These are phyloP conservation scores for Leistus spinibarbis DNA, from an alignment of 2,888 invertebrate genomes.

Conservation along the genomic window DNA sequence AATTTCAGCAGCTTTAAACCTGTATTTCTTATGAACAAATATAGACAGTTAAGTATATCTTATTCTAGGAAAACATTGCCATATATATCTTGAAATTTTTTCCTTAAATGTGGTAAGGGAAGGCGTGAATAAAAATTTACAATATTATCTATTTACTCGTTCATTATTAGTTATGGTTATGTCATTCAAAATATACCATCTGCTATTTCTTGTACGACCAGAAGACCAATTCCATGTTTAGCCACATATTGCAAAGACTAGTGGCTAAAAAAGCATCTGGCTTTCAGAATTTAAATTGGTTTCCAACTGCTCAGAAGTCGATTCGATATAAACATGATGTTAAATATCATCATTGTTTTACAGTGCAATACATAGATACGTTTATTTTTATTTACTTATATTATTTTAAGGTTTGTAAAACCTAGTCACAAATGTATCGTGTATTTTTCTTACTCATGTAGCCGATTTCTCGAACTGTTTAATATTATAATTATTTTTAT, in stretches of 20 bases:
- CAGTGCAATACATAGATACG: constrained; percentile 4
- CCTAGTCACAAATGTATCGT: constrained; percentile 31
- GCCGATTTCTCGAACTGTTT: background rate
- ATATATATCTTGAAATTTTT: background rate
- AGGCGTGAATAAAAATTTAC: background rate
- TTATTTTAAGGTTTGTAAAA: constrained; percentile 34
- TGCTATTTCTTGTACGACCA: no score
- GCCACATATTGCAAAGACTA: no score
- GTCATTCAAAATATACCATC: no score
- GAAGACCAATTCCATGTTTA: no score
- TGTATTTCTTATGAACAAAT: background rate
- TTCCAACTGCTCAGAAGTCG: no score
- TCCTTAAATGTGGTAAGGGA: background rate
- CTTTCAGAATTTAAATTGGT: no score
- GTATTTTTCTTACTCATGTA: constrained; percentile 13
- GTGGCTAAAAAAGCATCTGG: no score
- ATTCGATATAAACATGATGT: no score
- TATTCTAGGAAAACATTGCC: background rate
- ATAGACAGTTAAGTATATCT: background rate
- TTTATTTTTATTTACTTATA: constrained; percentile 16
- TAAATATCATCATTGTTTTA: background rate
- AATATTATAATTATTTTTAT: constrained; percentile 15
- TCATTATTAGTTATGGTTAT: no score
- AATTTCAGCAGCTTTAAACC: no score
- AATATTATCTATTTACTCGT: background rate